These are phyloP conservation scores for Cromileptes altivelis DNA, from an alignment of 2,113 vertebrate species.

Conservation along the genomic window DNA sequence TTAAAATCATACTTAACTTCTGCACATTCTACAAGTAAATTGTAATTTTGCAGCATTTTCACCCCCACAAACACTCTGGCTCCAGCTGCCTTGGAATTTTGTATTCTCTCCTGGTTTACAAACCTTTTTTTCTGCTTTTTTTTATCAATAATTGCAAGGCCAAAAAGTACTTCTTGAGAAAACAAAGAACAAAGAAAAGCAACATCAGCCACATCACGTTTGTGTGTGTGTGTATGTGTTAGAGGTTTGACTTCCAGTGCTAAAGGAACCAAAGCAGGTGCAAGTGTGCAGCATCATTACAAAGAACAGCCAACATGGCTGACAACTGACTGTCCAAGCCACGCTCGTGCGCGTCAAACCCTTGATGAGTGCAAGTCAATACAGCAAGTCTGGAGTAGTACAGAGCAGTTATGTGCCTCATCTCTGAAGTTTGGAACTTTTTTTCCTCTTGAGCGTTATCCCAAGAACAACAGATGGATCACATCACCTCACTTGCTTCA, in stretches of 20 bases:
- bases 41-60: constrained; percentile 4
- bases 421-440: constrained; percentile 21
- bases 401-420: constrained; percentile 5
- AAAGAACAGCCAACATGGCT: not conserved
- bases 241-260: constrained; percentile 33
- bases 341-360: constrained; percentile 7
- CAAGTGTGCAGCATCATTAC: constrained; percentile 23
- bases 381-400: constrained; percentile 6
- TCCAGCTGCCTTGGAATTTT: constrained; percentile 8
- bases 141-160: constrained; percentile 59
- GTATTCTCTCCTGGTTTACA: constrained; percentile 24
- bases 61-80: constrained; percentile 5
- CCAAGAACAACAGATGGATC: constrained; percentile 11
- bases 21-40: not conserved
- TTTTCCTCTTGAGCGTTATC: constrained; percentile 16
- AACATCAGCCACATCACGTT: not conserved
- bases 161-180: constrained; percentile 36
- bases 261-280: constrained; percentile 17
- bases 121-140: not conserved
- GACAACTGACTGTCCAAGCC: constrained; percentile 2
- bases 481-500: constrained; percentile 3
- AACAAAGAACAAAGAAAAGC: constrained; percentile 27
- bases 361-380: constrained; percentile 26
- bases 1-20: constrained; percentile 29
- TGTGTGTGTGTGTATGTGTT: not conserved